A percentile compares a stretch with the other conserved stretches of the same genome.
Evolutionary conservation across 2,888 invertebrate genomes (phyloP).

Genomic region (Lasioglossum villosulum): DNA sequence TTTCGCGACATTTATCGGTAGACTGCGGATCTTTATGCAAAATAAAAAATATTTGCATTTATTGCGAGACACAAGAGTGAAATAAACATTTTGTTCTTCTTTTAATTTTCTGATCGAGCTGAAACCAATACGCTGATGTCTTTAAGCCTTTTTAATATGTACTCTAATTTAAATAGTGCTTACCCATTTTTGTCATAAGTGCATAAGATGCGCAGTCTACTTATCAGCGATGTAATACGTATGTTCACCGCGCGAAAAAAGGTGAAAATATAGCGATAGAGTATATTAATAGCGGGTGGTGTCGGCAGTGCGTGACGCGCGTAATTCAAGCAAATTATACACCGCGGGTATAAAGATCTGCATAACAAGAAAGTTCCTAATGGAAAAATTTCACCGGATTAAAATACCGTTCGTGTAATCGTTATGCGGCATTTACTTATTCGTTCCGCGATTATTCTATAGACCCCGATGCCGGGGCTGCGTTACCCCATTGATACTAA

Average conservation of each 20-base stretch:
- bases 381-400: conserved; percentile 3
- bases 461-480: background rate
- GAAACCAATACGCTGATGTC: too few relatives aligned
- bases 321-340: conserved; percentile 6
- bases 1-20: background rate
- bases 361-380: background rate
- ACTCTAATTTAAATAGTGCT: too few relatives aligned
- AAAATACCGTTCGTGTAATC: background rate
- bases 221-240: background rate
- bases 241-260: background rate
- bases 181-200: too few relatives aligned
- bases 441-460: background rate
- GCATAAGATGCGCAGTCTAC: too few relatives aligned
- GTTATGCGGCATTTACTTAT: background rate
- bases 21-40: too few relatives aligned
- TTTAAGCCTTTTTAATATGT: too few relatives aligned
- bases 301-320: background rate
- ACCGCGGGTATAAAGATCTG: background rate
- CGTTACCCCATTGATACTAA: background rate
- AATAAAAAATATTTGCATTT: too few relatives aligned
- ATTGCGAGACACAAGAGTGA: too few relatives aligned
- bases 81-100: too few relatives aligned
- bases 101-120: too few relatives aligned
- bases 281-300: background rate
- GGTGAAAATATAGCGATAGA: background rate